A percentile compares a stretch with the other conserved stretches of the same genome.
These are phyloP conservation scores for Lerista edwardsae DNA, from an alignment of 2,797 vertebrate species.

Conservation along the genomic window DNA sequence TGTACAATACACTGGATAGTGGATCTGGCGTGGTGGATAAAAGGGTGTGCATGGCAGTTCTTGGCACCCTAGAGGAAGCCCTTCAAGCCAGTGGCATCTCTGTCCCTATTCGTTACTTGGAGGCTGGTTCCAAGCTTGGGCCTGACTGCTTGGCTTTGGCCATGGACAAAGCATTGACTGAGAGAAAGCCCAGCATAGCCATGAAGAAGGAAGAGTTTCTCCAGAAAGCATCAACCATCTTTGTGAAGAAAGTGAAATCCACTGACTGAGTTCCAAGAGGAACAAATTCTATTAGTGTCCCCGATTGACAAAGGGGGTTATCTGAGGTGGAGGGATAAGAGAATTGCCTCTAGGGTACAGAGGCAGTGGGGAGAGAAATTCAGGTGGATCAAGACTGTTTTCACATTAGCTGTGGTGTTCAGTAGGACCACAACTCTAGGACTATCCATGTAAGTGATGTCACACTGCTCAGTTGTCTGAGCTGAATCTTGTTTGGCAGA, in stretches of 20 bases:
- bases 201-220: slow-evolving; percentile 93
- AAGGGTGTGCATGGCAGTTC: slow-evolving; percentile 83
- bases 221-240: slow-evolving; percentile 86
- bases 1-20: slow-evolving; percentile 84
- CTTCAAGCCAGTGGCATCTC: slow-evolving; percentile 75
- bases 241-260: slow-evolving; percentile 88
- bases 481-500: slow-evolving; percentile 13
- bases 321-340: neutral
- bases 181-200: slow-evolving; percentile 69
- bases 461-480: fast-evolving
- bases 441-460: no score
- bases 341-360: no score
- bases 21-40: slow-evolving; percentile 74
- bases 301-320: fast-evolving
- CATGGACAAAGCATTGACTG: slow-evolving; percentile 81
- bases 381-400: no score
- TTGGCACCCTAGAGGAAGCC: slow-evolving; percentile 87
- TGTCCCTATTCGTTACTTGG: slow-evolving; percentile 80
- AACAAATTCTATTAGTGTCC: fast-evolving
- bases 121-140: slow-evolving; percentile 90
- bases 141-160: slow-evolving; percentile 84
- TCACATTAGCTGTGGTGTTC: neutral
- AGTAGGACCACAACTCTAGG: neutral
- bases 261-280: slow-evolving; percentile 71
- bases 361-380: neutral